These are phyloP conservation scores for Peromyscus maniculatus DNA, from an alignment of 2,113 vertebrate genomes.

Conservation along the genomic window DNA sequence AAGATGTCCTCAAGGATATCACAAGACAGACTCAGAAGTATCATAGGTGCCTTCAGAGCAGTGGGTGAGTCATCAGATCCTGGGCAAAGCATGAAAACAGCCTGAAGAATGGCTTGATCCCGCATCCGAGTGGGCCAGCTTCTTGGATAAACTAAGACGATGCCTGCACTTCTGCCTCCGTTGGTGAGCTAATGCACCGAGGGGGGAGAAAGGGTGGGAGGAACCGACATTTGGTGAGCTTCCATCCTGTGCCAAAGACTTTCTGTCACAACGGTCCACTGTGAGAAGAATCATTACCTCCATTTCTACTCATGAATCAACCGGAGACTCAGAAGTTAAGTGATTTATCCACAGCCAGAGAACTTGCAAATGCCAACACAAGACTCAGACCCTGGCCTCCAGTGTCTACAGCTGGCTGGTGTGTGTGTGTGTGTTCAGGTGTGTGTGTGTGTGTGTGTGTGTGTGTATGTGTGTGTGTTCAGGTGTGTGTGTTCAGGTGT, in stretches of 20 bases:
- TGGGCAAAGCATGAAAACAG: not conserved
- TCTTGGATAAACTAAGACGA: not conserved
- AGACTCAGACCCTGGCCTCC: not conserved
- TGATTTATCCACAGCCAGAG: not conserved
- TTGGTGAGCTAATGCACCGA: not conserved
- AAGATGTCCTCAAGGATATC: not conserved
- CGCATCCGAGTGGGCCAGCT: not conserved
- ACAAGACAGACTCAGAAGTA: not conserved
- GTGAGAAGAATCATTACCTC: not conserved
- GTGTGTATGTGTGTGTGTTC: too few species aligned
- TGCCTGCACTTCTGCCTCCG: not conserved
- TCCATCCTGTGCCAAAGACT: not conserved
- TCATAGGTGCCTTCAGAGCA: not conserved
- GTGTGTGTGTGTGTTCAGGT: fast-evolving
- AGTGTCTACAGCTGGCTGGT: not conserved
- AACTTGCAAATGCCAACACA: not conserved
- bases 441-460: not conserved
- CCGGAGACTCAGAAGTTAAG: not conserved
- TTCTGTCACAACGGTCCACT: not conserved
- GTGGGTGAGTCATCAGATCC: not conserved
- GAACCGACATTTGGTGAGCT: not conserved
- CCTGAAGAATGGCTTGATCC: not conserved
- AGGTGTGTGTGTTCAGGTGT: too few species aligned
- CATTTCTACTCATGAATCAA: not conserved
- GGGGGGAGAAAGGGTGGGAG: not conserved